Conservation (phyloP, 2,113 vertebrate genomes). For the Pelecanoides urinatrix region DNA sequence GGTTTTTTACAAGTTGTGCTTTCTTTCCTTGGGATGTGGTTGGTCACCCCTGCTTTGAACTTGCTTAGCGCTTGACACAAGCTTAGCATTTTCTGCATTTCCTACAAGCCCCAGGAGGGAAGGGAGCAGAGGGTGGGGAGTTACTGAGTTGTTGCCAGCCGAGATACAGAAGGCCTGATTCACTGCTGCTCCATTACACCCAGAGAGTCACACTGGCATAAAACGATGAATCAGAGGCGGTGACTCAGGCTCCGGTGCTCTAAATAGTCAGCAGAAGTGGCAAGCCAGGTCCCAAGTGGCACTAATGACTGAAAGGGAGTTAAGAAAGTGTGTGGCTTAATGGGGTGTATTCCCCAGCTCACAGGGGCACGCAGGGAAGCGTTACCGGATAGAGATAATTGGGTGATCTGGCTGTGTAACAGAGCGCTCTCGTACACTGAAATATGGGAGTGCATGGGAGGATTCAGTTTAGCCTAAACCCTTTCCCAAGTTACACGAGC, state of each 20-base stretch:
- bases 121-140: not conserved
- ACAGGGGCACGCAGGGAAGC: not conserved
- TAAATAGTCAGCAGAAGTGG: constrained; percentile 38
- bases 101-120: not conserved
- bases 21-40: not conserved
- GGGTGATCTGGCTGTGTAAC: not conserved
- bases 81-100: not conserved
- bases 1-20: not conserved
- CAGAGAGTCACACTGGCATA: not conserved
- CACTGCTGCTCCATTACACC: not conserved
- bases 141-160: not conserved
- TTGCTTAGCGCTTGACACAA: not conserved
- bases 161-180: not conserved
- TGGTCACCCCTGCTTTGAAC: not conserved
- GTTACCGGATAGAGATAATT: not conserved
- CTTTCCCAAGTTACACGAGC: not conserved
- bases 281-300: not conserved
- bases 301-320: not conserved
- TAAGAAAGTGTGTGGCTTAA: not conserved
- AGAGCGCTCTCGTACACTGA: not conserved
- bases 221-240: constrained; percentile 26
- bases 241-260: constrained; percentile 16
- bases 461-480: not conserved
- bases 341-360: not conserved
- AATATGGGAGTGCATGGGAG: not conserved